Base-by-base conservation (phyloP, 2,888 invertebrate genomes). In the Hanleya hanleyi region DNA sequence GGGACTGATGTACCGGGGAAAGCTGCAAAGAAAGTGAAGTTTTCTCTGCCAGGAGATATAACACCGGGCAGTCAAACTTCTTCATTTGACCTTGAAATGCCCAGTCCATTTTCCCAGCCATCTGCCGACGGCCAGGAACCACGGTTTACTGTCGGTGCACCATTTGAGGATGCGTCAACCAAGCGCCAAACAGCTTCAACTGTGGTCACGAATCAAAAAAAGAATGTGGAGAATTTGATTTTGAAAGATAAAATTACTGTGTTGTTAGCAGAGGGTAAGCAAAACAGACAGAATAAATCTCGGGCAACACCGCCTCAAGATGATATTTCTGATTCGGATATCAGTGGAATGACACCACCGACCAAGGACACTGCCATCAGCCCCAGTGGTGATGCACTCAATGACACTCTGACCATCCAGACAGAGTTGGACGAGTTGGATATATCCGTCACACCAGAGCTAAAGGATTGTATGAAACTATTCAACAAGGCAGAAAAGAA, bases 381-480 rank as follows among this genome's bases (percentile, higher is more conserved):
- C 29, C 15, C 18, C 49, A 12, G 12, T 37, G 75, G 74, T 66
- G 72, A 70, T 29, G 82, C 77, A 36, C 70, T 82, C 29, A 83
- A 83, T 77, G 83, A 84, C 66, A 84, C 85, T 32, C 80, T 82
- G 26, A 76, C 76, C 32, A 83, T 83, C 26, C 77, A 86, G 67
- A 82, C 77, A 64, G 84, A 87, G 66, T 73, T 83, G 4, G 83
- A 82, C 76, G 85, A 84, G 62, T 71, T 86, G 29, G 83, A 88
- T 71, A 82, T 86, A 36, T 86, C 87, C 9, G 73, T 89, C 67
- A 88, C 87, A 5, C 86, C 88, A 32, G 89, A 89, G 67, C 81
- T 89, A 35, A 84, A 81, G 9, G 89, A 89, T 70, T 89, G 89
- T 72, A 82, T 89, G 79, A 85, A 85, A 75, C 77, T 89, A 33